phyloP scores from a whole-genome alignment of 2,797 vertebrate genomes.

The Lithobates sylvaticus region DNA sequence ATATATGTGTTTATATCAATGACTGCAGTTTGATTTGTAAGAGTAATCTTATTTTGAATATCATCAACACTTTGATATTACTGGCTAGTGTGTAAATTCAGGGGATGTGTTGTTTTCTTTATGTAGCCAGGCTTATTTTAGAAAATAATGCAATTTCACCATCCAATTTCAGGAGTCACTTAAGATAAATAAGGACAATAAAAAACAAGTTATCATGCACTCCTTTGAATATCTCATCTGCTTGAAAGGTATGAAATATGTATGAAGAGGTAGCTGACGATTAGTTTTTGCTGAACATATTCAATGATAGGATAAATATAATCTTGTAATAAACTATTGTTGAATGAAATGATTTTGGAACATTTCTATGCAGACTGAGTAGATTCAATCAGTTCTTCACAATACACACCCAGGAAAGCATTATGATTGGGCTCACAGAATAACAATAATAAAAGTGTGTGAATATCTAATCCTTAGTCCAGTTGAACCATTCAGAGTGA shows the following conservation, averaged over 20 bases:
- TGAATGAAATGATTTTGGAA: constrained; percentile 45
- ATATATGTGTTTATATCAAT: constrained; percentile 21
- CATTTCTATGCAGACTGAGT: constrained; percentile 14
- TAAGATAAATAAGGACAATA: constrained; percentile 56
- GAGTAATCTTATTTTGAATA: constrained; percentile 30
- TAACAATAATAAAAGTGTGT: constrained; percentile 2
- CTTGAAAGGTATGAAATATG: constrained; percentile 52
- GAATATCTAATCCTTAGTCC: background rate
- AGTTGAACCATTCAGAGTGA: background rate
- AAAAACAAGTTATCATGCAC: constrained; percentile 34
- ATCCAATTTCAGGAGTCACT: constrained; percentile 54
- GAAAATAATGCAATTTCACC: constrained; percentile 55
- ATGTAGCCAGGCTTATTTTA: constrained; percentile 49
- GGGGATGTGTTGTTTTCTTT: constrained; percentile 38
- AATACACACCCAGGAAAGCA: background rate
- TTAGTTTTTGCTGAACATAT: constrained; percentile 33
- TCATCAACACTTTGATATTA: constrained; percentile 17
- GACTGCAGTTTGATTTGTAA: constrained; percentile 26
- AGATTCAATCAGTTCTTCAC: constrained; percentile 32
- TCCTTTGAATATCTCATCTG: constrained; percentile 52
- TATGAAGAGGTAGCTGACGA: constrained; percentile 38
- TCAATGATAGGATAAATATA: constrained; percentile 49
- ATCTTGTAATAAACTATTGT: constrained; percentile 46
- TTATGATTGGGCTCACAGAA: background rate
- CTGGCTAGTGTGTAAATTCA: constrained; percentile 42